phyloP scores from a whole-genome alignment of 2,888 invertebrate species.

The Ornithoptera alexandrae region DNA sequence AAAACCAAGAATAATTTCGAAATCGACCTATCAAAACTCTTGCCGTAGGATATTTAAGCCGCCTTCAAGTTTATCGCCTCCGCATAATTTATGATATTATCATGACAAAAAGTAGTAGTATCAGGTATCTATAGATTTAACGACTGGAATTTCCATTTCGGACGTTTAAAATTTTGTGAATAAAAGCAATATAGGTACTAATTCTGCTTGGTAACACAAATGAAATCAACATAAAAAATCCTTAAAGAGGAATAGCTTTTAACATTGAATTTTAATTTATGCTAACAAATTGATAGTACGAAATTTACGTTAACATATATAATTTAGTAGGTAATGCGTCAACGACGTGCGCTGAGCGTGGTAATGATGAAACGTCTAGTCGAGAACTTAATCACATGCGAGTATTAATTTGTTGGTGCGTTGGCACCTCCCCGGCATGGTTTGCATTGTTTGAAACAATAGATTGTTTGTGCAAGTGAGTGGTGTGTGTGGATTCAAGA shows the following conservation, averaged over 20 bases:
- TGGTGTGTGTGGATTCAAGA: constrained; percentile 49
- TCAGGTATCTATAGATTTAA: constrained; percentile 21
- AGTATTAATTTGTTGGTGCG: constrained; percentile 45
- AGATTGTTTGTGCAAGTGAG: constrained; percentile 52
- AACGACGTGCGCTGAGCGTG: constrained; percentile 15
- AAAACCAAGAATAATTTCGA: constrained; percentile 13
- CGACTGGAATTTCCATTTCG: constrained; percentile 23
- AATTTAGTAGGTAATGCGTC: constrained; percentile 5
- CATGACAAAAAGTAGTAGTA: constrained; percentile 21
- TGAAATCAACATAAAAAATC: not conserved
- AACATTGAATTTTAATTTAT: not conserved
- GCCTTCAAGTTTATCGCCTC: constrained; percentile 25
- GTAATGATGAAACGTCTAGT: constrained; percentile 31
- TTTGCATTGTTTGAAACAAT: constrained; percentile 48
- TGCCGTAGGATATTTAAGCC: constrained; percentile 14
- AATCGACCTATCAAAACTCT: constrained; percentile 16
- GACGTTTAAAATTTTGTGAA: constrained; percentile 12
- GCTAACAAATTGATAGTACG: constrained; percentile 1
- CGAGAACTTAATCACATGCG: constrained; percentile 31
- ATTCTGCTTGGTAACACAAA: constrained; percentile 15
- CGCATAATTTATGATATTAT: constrained; percentile 28
- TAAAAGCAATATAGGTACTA: not conserved
- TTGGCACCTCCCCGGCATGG: constrained; percentile 43
- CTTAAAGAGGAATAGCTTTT: not conserved
- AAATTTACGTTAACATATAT: constrained; percentile 7